Evolutionary conservation across 1,140 invertebrate genomes (phyloP), one percentile per base, ranked within the genome.

Genomic region (Proctacanthus coquilletti): DNA sequence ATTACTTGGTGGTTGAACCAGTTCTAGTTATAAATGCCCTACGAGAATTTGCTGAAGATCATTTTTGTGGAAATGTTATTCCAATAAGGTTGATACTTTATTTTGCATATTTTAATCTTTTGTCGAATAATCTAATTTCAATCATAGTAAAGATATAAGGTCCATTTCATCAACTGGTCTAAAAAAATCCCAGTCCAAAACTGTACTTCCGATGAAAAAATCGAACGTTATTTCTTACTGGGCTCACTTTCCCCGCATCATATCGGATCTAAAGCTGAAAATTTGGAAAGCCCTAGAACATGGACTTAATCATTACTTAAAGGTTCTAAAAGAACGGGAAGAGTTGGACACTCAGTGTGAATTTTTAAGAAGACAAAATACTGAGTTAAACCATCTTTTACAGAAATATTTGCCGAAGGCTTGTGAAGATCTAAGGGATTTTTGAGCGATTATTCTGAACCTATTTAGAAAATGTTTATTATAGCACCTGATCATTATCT

Each of bases 1-100:
- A 74, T 42, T 58, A 66, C n/a, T 48, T 74, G 18, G 52, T 66
- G 25, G 71, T 75, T 44, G 65, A 72, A 47, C 58, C 69, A 1
- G 55, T 61, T 0, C 57, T 65, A 27, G 67, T 74, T 4, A 53
- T 72, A 18, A 63, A 39, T 45, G 66, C 61, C 33, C 54, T 66
- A 34, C 64, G 56, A 43, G 62, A 70, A 40, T 71, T 71, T 35
- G 49, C 66, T 3, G 48, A 49, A 11, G 61, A 60, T 17, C 36
- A 40, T 20, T 9, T 43, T 44, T 25, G 47, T 50, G 40, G n/a
- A n/a, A n/a, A n/a, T n/a, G n/a, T n/a, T 36, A 3, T 20, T 8
- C 9, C n/a, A n/a, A n/a, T n/a, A n/a, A n/a, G n/a, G n/a, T n/a
- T n/a, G n/a, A n/a, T n/a, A n/a, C n/a, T n/a, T n/a, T n/a, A n/a